phyloP scores from a whole-genome alignment of 1,140 invertebrate genomes.

The Zaprionus nigranus region DNA sequence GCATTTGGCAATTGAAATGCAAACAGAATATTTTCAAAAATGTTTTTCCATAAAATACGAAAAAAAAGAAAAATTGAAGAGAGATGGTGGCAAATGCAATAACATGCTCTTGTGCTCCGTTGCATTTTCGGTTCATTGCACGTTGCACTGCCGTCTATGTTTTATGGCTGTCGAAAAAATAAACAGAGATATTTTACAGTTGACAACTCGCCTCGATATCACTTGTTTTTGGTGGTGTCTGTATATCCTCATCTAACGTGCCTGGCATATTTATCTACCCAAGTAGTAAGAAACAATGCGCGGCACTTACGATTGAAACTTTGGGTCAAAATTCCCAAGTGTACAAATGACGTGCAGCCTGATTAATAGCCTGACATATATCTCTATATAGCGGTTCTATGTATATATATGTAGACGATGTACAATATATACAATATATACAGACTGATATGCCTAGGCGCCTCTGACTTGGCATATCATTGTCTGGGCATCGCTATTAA shows the following conservation, averaged over 20 bases:
- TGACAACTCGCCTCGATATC: constrained; percentile 14
- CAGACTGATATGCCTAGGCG: constrained; percentile 11
- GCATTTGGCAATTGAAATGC: constrained; percentile 4
- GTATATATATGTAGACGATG: background rate
- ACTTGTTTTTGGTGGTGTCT: background rate
- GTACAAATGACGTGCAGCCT: constrained; percentile 24
- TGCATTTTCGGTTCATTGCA: constrained; percentile 45
- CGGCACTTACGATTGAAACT: constrained; percentile 10
- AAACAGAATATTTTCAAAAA: constrained; percentile 4
- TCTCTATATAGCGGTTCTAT: constrained; percentile 19
- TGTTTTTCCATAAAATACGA: background rate
- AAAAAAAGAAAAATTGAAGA: background rate
- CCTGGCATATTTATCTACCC: constrained; percentile 38
- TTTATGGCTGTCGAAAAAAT: constrained; percentile 7
- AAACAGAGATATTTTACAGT: constrained; percentile 29
- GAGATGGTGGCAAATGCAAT: background rate
- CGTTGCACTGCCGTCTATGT: constrained; percentile 25
- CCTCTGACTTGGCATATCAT: constrained; percentile 36
- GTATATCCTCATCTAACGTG: constrained; percentile 37
- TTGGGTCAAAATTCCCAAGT: constrained; percentile 9
- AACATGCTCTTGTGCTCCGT: constrained; percentile 12
- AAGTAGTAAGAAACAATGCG: background rate
- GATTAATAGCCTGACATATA: constrained; percentile 53
- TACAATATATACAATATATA: background rate
- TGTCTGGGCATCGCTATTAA: constrained; percentile 49